Conservation (phyloP, 35 echinoderm and acorn worm genomes). For the Nesometra sesokonis region DNA sequence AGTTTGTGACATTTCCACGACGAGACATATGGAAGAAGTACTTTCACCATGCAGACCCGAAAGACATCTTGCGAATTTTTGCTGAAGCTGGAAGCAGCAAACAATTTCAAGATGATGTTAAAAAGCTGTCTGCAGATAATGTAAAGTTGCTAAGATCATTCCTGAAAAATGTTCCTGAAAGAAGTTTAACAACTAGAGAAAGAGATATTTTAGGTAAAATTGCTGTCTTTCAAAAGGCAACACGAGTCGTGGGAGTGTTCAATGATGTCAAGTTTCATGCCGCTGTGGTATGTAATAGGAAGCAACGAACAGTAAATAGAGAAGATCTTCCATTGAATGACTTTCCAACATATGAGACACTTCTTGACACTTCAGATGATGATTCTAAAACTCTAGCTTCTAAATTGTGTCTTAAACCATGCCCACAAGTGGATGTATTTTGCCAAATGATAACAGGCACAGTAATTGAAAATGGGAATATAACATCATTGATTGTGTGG, state of each 20-base stretch:
- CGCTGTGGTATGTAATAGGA: background rate
- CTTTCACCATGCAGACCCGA: background rate
- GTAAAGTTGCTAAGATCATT: background rate
- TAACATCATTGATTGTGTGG: background rate
- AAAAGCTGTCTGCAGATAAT: background rate
- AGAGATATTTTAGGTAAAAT: background rate
- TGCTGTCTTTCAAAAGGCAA: background rate
- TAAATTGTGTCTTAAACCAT: background rate
- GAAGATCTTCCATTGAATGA: background rate
- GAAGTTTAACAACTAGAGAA: background rate
- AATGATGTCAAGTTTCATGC: background rate
- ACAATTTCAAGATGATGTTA: background rate
- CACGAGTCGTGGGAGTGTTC: background rate
- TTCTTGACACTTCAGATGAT: background rate
- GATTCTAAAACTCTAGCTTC: background rate
- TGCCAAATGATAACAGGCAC: background rate
- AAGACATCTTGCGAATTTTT: background rate
- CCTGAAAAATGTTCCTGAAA: background rate
- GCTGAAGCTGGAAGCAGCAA: background rate
- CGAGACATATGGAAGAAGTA: background rate
- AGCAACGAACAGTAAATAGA: background rate
- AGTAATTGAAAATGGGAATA: background rate
- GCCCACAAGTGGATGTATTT: background rate
- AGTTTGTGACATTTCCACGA: background rate
- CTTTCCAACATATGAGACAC: background rate